These are phyloP conservation scores for Diachrysia chrysitis DNA, from an alignment of 2,888 invertebrate species.

Conservation along the genomic window DNA sequence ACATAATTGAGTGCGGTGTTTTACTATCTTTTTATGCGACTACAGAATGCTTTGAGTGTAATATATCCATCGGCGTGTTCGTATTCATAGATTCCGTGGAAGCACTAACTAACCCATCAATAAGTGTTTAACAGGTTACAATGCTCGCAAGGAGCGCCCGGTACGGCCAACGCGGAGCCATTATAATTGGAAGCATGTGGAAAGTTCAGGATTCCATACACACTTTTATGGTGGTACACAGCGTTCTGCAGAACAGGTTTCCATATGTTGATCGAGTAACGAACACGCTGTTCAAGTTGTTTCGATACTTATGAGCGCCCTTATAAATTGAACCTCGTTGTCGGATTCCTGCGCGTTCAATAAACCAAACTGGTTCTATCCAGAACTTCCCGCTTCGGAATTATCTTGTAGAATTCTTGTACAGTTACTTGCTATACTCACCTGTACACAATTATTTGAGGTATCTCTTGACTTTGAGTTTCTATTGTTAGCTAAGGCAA, in stretches of 20 bases:
- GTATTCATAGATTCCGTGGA: slow-evolving; percentile 35
- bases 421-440: slow-evolving; percentile 74
- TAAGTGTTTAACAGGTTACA: slow-evolving; percentile 41
- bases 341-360: slow-evolving; percentile 81
- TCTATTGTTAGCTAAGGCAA: slow-evolving; percentile 29
- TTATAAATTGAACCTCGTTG: slow-evolving; percentile 80
- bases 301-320: slow-evolving; percentile 68
- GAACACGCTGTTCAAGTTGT: slow-evolving; percentile 57
- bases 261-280: slow-evolving; percentile 64
- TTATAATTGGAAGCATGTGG: slow-evolving; percentile 70
- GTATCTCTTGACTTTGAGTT: slow-evolving; percentile 28
- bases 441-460: slow-evolving; percentile 56
- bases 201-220: slow-evolving; percentile 70
- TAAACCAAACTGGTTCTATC: slow-evolving; percentile 81
- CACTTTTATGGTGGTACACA: slow-evolving; percentile 67
- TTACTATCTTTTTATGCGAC: slow-evolving; percentile 42
- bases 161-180: slow-evolving; percentile 36
- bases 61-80: slow-evolving; percentile 61
- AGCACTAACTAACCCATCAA: slow-evolving; percentile 35
- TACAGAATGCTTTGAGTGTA: slow-evolving; percentile 59
- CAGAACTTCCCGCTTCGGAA: slow-evolving; percentile 82
- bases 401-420: slow-evolving; percentile 82
- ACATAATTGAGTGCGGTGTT: slow-evolving; percentile 65
- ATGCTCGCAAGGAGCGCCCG: slow-evolving; percentile 33
- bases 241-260: slow-evolving; percentile 68